phyloP scores from a whole-genome alignment of 2,888 invertebrate genomes.

The Harpagoxenus sublaevis region DNA sequence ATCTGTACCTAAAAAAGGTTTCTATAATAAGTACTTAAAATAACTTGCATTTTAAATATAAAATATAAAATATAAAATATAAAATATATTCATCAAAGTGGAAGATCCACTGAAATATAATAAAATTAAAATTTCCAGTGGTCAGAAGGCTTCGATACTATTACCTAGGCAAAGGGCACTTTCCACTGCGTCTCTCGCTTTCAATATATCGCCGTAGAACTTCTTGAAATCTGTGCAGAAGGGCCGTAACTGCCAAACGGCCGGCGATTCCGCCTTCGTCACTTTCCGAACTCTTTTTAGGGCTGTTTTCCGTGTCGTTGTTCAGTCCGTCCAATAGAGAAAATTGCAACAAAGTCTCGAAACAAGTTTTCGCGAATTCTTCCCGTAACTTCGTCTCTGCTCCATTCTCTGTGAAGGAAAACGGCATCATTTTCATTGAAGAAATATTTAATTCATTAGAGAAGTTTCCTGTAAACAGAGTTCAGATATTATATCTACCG shows the following conservation, averaged over 20 bases:
- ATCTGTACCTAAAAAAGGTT: conserved; percentile 91
- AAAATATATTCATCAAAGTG: background rate
- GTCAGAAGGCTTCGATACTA: conserved; percentile 62
- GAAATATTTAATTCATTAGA: conserved; percentile 9
- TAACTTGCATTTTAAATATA: conserved; percentile 43
- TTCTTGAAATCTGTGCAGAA: conserved; percentile 96
- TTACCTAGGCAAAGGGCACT: conserved; percentile 94
- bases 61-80: background rate
- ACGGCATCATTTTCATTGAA: background rate
- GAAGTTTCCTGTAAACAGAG: background rate
- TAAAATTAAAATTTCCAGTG: background rate
- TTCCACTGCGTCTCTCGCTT: conserved; percentile 93
- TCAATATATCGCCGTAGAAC: conserved; percentile 95
- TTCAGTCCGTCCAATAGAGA: conserved; percentile 93
- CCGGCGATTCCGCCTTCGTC: conserved; percentile 90
- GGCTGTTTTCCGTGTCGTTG: conserved; percentile 79
- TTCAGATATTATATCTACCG: conserved; percentile 78
- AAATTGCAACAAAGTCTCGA: conserved; percentile 97
- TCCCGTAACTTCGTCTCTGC: conserved; percentile 91
- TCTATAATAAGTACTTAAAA: conserved; percentile 78
- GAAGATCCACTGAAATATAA: background rate
- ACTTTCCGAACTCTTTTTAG: conserved; percentile 77
- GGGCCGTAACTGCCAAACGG: conserved; percentile 95
- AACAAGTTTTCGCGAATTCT: conserved; percentile 98
- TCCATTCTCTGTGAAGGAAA: conserved; percentile 78